These are phyloP conservation scores for Octodon degus DNA, from an alignment of 2,113 vertebrate genomes.

Conservation along the genomic window DNA sequence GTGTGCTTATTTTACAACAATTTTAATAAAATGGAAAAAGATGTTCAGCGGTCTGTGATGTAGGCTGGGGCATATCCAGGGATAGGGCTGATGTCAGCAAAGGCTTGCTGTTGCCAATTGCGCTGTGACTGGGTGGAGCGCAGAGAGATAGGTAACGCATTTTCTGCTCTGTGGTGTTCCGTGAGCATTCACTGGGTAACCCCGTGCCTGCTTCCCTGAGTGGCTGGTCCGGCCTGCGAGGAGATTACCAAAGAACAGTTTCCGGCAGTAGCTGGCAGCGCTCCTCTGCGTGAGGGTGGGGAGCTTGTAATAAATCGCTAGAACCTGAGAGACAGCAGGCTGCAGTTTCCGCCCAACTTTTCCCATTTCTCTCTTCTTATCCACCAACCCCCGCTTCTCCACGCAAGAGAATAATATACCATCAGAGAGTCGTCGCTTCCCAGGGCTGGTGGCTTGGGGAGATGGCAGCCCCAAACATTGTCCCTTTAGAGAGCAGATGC, in stretches of 20 bases:
- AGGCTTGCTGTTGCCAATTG: background rate
- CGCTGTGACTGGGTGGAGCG: background rate
- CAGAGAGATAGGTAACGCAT: background rate
- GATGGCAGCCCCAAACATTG: background rate
- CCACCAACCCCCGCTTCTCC: background rate
- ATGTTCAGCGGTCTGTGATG: rapidly evolving
- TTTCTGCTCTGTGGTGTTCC: background rate
- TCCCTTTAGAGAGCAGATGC: rapidly evolving
- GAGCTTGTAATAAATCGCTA: background rate
- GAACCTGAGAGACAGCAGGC: background rate
- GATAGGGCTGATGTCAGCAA: background rate
- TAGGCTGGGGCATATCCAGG: background rate
- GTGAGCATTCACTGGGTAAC: background rate
- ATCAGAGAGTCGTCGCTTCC: too few species aligned
- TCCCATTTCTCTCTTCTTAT: background rate
- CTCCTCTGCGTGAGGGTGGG: background rate
- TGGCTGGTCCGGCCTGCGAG: background rate
- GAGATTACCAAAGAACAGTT: background rate
- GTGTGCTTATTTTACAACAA: background rate
- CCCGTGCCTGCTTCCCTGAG: slow-evolving; percentile 3
- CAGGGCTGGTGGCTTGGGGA: background rate
- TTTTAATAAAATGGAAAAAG: background rate
- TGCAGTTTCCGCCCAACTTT: background rate
- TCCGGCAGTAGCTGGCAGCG: background rate
- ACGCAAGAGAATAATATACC: background rate